These are phyloP conservation scores for Melieria omissa DNA, from an alignment of 2,888 invertebrate species.

Conservation along the genomic window DNA sequence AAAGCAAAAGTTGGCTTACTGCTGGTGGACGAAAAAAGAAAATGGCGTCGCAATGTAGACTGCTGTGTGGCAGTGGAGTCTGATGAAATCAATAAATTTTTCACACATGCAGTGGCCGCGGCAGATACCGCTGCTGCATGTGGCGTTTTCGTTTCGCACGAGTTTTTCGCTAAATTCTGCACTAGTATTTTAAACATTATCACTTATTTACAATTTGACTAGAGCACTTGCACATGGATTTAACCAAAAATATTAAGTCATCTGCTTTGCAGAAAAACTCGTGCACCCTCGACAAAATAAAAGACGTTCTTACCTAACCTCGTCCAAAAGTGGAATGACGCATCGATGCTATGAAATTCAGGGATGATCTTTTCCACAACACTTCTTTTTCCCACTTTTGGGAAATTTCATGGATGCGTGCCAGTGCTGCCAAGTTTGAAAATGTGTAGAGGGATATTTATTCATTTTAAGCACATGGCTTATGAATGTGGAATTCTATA, in stretches of 20 bases:
- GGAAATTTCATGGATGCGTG: too few species aligned
- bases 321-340: constrained; percentile 63
- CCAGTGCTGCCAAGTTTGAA: too few species aligned
- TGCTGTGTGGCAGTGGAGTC: constrained; percentile 40
- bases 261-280: constrained; percentile 45
- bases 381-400: too few species aligned
- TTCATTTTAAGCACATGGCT: too few species aligned
- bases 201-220: constrained; percentile 21
- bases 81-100: constrained; percentile 61
- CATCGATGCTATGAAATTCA: constrained; percentile 21
- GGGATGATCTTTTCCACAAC: too few species aligned
- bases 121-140: constrained; percentile 41
- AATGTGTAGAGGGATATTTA: too few species aligned
- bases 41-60: constrained; percentile 61
- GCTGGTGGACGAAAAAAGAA: constrained; percentile 63
- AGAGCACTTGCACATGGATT: background rate
- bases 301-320: constrained; percentile 65
- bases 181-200: constrained; percentile 55
- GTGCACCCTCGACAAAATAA: constrained; percentile 50
- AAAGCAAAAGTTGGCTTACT: constrained; percentile 57
- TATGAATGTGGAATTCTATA: too few species aligned
- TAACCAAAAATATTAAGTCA: background rate
- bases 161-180: constrained; percentile 57
- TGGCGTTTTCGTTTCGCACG: constrained; percentile 47
- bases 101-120: constrained; percentile 52